Evolutionary conservation across 1,140 invertebrate genomes (phyloP).

Genomic region (Bradysia coprophila): DNA sequence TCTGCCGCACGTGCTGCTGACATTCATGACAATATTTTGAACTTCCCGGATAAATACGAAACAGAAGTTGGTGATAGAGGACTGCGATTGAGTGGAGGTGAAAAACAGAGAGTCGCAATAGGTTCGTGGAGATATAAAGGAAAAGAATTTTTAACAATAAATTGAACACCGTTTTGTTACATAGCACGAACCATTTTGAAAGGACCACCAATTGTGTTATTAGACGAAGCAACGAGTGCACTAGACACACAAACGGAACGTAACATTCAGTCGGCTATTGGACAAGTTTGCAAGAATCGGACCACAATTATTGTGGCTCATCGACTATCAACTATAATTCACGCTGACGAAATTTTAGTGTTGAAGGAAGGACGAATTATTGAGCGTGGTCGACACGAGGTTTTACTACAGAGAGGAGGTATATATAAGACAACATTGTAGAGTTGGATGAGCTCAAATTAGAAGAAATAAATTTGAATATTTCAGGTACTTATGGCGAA

Average conservation of each 20-base stretch:
- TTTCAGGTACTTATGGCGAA: conserved; percentile 36
- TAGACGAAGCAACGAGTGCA: conserved; percentile 82
- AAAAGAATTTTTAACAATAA: background rate
- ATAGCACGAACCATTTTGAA: conserved; percentile 69
- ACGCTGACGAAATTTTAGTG: conserved; percentile 85
- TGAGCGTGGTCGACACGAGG: conserved; percentile 74
- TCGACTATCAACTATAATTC: conserved; percentile 78
- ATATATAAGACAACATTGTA: conserved; percentile 12
- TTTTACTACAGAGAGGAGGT: conserved; percentile 45
- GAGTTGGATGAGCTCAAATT: background rate
- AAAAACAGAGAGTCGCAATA: conserved; percentile 88
- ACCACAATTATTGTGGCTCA: conserved; percentile 90
- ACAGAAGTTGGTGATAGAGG: conserved; percentile 71
- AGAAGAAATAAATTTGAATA: background rate
- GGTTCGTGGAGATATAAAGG: conserved; percentile 13
- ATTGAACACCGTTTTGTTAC: background rate
- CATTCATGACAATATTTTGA: conserved; percentile 81
- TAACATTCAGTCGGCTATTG: conserved; percentile 63
- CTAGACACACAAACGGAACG: conserved; percentile 70
- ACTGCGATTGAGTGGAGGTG: conserved; percentile 65
- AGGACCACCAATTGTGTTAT: conserved; percentile 59
- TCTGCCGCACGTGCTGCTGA: conserved; percentile 79
- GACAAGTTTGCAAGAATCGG: conserved; percentile 57
- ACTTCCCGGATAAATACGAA: conserved; percentile 77
- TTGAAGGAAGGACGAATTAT: conserved; percentile 75